Conservation (phyloP, 2,888 invertebrate species). For the Cryptocephalus primarius region DNA sequence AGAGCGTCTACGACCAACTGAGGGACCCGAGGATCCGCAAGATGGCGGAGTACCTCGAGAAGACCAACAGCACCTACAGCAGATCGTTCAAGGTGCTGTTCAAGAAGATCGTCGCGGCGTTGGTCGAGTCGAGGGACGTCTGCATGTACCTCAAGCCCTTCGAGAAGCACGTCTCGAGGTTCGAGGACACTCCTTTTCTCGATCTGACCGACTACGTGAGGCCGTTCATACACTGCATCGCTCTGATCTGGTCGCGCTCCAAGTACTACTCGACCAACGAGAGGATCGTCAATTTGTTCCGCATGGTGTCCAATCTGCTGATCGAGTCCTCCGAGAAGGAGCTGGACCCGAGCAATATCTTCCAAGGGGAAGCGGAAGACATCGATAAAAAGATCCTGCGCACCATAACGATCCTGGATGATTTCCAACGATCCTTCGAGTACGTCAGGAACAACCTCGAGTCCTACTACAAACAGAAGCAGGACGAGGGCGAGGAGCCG, state of each 20-base stretch:
- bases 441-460: constrained; percentile 38
- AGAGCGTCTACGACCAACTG: constrained; percentile 79
- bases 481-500: constrained; percentile 27
- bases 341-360: constrained; percentile 68
- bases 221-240: constrained; percentile 68
- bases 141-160: constrained; percentile 68
- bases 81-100: constrained; percentile 67
- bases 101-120: constrained; percentile 64
- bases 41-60: constrained; percentile 61
- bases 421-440: constrained; percentile 35
- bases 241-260: constrained; percentile 78
- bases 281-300: constrained; percentile 60
- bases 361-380: constrained; percentile 64
- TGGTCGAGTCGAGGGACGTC: constrained; percentile 78
- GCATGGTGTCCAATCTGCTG: constrained; percentile 70
- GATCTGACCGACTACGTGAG: constrained; percentile 49
- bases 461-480: constrained; percentile 29
- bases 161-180: constrained; percentile 53
- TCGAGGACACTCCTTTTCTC: constrained; percentile 60
- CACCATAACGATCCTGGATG: constrained; percentile 24
- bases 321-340: constrained; percentile 63
- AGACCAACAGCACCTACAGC: constrained; percentile 69
- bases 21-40: constrained; percentile 71
- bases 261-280: constrained; percentile 32
- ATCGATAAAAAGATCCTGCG: constrained; percentile 24